Conservation (phyloP, 2,888 invertebrate genomes). For the Pristionchus maxplancki region DNA sequence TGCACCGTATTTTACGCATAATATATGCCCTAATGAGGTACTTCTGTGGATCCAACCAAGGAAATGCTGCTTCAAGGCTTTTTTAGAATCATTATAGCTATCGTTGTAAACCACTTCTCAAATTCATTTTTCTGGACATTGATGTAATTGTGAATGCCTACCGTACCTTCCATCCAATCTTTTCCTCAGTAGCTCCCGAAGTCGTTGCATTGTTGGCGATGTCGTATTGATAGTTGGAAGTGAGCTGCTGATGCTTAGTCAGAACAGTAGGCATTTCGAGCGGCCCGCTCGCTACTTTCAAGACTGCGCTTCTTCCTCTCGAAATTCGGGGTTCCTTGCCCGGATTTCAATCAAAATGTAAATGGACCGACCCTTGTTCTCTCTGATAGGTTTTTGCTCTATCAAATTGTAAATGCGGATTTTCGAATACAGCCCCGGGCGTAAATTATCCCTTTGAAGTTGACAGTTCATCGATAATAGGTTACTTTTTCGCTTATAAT, state of each 20-base stretch:
- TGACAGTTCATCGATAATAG: too few relatives aligned
- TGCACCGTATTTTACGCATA: too few relatives aligned
- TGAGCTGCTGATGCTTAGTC: not conserved
- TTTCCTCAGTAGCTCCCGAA: not conserved
- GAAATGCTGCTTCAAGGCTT: too few relatives aligned
- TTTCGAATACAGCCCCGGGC: not conserved
- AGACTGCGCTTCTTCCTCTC: not conserved
- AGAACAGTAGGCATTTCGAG: not conserved
- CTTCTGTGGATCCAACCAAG: too few relatives aligned
- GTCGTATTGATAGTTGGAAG: not conserved
- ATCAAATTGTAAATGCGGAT: not conserved
- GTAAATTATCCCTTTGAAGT: not conserved
- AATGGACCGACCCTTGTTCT: not conserved
- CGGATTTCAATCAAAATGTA: slow-evolving; percentile 29
- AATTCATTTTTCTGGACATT: too few relatives aligned
- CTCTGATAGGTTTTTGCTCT: not conserved
- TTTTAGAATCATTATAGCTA: too few relatives aligned
- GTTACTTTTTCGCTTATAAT: too few relatives aligned
- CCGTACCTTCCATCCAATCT: not conserved
- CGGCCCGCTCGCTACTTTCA: not conserved
- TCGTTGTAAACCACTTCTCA: too few relatives aligned
- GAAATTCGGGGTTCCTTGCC: not conserved
- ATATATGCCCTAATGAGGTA: too few relatives aligned
- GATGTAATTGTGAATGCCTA: too few relatives aligned
- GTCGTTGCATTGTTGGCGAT: not conserved